Conservation (phyloP, 2,113 vertebrate genomes). For the Stegostoma tigrinum region DNA sequence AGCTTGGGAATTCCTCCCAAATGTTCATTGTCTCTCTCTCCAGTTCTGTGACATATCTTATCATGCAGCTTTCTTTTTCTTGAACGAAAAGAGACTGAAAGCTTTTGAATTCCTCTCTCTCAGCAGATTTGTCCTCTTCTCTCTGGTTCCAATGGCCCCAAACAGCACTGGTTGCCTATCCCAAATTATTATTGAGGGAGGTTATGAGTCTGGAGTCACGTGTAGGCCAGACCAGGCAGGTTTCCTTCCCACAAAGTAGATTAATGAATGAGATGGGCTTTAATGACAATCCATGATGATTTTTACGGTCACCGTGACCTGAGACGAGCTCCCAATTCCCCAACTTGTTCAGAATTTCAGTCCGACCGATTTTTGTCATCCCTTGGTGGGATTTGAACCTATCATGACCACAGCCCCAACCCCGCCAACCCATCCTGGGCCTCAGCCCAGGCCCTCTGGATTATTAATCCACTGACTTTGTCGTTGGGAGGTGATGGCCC, state of each 20-base stretch:
- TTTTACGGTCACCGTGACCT: background rate
- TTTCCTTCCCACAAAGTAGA: background rate
- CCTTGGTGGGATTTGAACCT: too few species aligned
- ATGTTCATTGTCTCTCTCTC: background rate
- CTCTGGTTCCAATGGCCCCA: too few species aligned
- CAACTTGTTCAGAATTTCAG: background rate
- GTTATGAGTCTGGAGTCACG: background rate
- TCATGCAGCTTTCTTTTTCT: background rate
- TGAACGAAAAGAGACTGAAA: background rate
- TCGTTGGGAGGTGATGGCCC: too few species aligned
- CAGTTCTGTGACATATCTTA: background rate
- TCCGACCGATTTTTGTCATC: too few species aligned
- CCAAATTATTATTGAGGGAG: background rate
- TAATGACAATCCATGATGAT: too few species aligned
- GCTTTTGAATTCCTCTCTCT: background rate
- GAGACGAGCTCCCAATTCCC: background rate
- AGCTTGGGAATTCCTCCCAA: conserved; percentile 48
- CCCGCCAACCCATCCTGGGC: too few species aligned
- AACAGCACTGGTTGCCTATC: background rate
- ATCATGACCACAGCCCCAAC: too few species aligned
- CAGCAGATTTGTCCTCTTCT: background rate
- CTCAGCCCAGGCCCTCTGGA: too few species aligned
- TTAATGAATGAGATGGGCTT: too few species aligned
- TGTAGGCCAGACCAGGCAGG: background rate
- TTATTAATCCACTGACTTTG: too few species aligned